A percentile compares a stretch with the other conserved stretches of the same genome.
Evolutionary conservation across 2,797 vertebrate genomes (phyloP).

Genomic region (Megalops cyprinoides): DNA sequence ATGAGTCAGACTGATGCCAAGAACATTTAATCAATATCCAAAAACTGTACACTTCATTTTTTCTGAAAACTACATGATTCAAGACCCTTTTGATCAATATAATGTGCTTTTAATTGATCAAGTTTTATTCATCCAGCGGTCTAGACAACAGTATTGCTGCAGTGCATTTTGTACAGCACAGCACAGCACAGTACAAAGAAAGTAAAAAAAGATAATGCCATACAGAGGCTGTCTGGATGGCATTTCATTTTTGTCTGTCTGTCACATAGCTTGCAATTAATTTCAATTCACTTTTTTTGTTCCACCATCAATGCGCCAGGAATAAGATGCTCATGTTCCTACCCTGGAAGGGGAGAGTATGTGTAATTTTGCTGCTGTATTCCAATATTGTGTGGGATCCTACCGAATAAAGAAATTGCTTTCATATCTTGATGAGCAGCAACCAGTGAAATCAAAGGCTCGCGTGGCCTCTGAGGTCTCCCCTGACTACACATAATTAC

Average conservation of each 20-base stretch:
- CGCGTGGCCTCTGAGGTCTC: neutral
- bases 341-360: neutral
- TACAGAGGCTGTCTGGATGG: neutral
- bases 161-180: no score
- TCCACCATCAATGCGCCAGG: neutral
- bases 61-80: neutral
- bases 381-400: neutral
- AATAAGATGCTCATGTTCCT: neutral
- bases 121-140: no score
- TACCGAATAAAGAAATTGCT: neutral
- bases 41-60: no score
- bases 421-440: neutral
- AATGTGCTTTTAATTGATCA: neutral
- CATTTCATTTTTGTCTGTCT: slow-evolving; percentile 5
- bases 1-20: no score
- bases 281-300: slow-evolving; percentile 6
- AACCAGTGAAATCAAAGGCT: neutral
- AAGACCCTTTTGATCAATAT: neutral
- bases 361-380: neutral
- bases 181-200: no score
- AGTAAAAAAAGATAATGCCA: neutral
- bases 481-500: neutral
- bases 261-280: slow-evolving; percentile 20
- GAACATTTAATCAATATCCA: no score
- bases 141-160: no score